These are phyloP conservation scores for Tipula lateralis DNA, from an alignment of 2,888 invertebrate genomes.

Conservation along the genomic window DNA sequence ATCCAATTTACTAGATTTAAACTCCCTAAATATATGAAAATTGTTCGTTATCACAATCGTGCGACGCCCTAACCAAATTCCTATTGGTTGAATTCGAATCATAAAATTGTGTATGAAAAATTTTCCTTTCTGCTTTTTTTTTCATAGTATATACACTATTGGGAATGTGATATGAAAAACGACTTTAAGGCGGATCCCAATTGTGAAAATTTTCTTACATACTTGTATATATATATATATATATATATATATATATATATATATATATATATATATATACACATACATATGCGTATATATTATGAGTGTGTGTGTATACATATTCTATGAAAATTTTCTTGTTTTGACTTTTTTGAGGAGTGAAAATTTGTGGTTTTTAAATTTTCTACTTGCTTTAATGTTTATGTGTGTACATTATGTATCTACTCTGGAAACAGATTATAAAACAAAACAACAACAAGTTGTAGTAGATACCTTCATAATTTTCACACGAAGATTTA, in stretches of 20 bases:
- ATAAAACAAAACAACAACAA: not conserved
- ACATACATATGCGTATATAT: not conserved
- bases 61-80: not conserved
- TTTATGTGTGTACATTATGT: not conserved
- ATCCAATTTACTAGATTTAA: not conserved
- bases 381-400: not conserved
- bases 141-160: not conserved
- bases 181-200: not conserved
- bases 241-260: too few species aligned
- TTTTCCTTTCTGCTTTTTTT: not conserved
- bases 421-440: not conserved
- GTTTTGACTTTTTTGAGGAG: not conserved
- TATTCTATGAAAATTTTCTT: not conserved
- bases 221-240: not conserved
- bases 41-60: not conserved
- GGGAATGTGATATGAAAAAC: not conserved
- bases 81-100: not conserved
- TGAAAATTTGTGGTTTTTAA: not conserved
- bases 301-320: not conserved
- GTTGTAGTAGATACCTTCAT: not conserved
- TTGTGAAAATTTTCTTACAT: not conserved
- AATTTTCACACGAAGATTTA: not conserved
- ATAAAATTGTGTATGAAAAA: not conserved
- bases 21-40: not conserved
- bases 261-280: not conserved